Percentiles rank a stretch among this genome's conserved stretches.
These are phyloP conservation scores for Bicyclus anynana DNA, from an alignment of 1,140 invertebrate genomes.

Conservation along the genomic window DNA sequence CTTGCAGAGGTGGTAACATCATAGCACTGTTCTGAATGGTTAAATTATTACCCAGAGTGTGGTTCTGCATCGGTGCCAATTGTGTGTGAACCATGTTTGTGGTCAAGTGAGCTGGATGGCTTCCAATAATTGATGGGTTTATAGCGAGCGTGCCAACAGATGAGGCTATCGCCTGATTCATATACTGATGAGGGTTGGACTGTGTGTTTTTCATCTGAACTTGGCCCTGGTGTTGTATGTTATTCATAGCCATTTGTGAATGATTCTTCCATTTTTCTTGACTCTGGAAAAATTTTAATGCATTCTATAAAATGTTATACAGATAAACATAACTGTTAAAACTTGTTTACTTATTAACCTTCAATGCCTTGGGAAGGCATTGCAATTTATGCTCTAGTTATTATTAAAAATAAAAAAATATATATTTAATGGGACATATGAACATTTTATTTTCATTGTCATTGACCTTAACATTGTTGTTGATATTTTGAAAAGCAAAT, in stretches of 20 bases:
- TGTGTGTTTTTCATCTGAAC: constrained; percentile 75
- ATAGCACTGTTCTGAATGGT: constrained; percentile 65
- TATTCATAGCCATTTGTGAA: constrained; percentile 64
- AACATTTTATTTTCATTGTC: no score
- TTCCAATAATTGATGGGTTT: constrained; percentile 79
- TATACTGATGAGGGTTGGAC: constrained; percentile 77
- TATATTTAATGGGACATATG: no score
- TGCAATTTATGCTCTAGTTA: no score
- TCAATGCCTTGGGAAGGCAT: no score
- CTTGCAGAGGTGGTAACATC: constrained; percentile 67
- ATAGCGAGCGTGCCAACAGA: constrained; percentile 78
- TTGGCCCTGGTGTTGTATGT: constrained; percentile 60
- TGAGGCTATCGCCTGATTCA: constrained; percentile 77
- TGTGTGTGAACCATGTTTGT: constrained; percentile 75
- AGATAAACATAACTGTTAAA: constrained; percentile 32
- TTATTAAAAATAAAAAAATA: no score
- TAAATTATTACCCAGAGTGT: constrained; percentile 62
- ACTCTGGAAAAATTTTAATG: constrained; percentile 77
- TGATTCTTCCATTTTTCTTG: constrained; percentile 86
- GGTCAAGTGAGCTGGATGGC: constrained; percentile 63
- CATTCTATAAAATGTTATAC: constrained; percentile 8
- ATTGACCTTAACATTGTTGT: no score
- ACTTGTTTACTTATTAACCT: not conserved
- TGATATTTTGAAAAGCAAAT: no score
- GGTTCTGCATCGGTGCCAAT: constrained; percentile 69